Conservation (phyloP, 2,797 vertebrate species). For the Dendrocincla fuliginosa region DNA sequence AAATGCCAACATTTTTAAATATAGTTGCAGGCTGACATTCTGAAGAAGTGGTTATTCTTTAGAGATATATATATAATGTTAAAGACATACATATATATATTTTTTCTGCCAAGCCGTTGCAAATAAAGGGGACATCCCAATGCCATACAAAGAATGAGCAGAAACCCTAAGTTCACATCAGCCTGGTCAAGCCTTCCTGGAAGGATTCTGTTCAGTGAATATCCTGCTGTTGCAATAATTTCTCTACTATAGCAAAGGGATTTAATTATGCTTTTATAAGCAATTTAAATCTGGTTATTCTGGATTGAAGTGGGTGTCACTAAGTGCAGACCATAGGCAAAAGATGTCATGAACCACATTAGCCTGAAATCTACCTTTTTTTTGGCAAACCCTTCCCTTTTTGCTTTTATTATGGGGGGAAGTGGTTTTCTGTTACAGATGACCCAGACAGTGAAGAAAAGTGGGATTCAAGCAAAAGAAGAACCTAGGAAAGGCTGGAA, state of each 20-base stretch:
- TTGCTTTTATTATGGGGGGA: not conserved
- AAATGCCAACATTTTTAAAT: not conserved
- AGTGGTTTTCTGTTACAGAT: not conserved
- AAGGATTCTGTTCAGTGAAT: not conserved
- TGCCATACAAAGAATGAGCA: not conserved
- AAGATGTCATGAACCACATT: not conserved
- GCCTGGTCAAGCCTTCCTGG: not conserved
- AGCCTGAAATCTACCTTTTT: not conserved
- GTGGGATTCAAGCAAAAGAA: not conserved
- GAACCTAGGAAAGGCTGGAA: not conserved
- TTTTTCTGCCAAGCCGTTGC: not conserved
- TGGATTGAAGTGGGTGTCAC: not conserved
- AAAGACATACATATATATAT: too few relatives aligned
- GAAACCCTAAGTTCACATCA: not conserved
- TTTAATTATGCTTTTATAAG: slow-evolving; percentile 4
- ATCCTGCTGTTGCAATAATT: not conserved
- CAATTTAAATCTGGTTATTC: slow-evolving; percentile 23
- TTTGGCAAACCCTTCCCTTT: not conserved
- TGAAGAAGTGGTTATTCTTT: not conserved
- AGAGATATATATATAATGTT: not conserved
- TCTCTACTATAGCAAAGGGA: not conserved
- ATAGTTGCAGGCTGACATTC: not conserved
- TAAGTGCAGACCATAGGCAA: not conserved
- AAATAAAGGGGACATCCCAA: not conserved
- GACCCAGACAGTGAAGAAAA: not conserved